Conservation (phyloP, 2,797 vertebrate genomes). For the Neoniphon sammara region DNA sequence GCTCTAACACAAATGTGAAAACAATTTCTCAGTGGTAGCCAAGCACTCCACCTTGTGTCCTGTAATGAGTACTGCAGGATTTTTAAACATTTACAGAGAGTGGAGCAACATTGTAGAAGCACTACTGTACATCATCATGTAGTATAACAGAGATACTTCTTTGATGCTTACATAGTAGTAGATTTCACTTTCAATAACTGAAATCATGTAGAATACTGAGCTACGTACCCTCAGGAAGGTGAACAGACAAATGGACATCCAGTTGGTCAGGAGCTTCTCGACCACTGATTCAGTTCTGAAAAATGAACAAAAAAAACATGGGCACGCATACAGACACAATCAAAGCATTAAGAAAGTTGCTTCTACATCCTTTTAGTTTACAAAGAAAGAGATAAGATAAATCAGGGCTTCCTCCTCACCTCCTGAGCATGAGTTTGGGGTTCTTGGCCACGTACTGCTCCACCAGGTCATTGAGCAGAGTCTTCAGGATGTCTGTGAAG, state of each 20-base stretch:
- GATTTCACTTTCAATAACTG: background rate
- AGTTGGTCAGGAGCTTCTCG: constrained; percentile 97
- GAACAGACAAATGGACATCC: constrained; percentile 98
- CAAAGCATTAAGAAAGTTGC: background rate
- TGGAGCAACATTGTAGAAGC: background rate
- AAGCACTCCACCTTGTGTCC: background rate
- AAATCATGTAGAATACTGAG: background rate
- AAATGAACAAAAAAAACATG: background rate
- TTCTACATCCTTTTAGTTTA: background rate
- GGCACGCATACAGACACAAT: background rate
- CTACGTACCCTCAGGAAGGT: constrained; percentile 91
- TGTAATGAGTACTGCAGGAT: background rate
- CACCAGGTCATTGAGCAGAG: constrained; percentile 92
- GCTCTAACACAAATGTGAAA: background rate
- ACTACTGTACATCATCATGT: too few relatives aligned
- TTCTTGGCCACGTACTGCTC: constrained; percentile 98
- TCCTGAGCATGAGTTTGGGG: constrained; percentile 96
- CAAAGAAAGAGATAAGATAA: background rate
- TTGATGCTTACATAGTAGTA: background rate
- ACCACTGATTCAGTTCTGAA: constrained; percentile 96
- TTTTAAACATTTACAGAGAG: background rate
- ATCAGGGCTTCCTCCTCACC: constrained; percentile 77
- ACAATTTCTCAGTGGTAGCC: background rate
- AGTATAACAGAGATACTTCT: background rate
- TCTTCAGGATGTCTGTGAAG: constrained; percentile 98